Conservation (phyloP, 2,888 invertebrate genomes). For the Girardia tigrina region DNA sequence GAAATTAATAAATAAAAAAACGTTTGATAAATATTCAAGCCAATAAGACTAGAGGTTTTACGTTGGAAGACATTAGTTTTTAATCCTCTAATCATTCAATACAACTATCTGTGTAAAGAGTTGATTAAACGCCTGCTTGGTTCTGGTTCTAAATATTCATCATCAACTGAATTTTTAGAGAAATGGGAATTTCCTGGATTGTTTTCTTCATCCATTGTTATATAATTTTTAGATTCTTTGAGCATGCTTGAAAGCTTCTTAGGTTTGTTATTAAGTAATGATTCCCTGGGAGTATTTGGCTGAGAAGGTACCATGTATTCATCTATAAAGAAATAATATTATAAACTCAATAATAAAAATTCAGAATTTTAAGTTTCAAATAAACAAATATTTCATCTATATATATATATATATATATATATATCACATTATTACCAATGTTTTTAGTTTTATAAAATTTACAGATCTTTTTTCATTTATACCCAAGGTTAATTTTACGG, state of each 20-base stretch:
- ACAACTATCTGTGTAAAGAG: not conserved
- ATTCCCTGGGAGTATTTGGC: not conserved
- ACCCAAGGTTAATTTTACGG: too few species aligned
- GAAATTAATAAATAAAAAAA: not conserved
- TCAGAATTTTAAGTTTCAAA: too few species aligned
- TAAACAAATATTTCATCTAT: too few species aligned
- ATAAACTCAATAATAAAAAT: not conserved
- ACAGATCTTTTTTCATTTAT: too few species aligned
- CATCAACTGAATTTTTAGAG: not conserved
- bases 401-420: too few species aligned
- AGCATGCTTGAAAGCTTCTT: not conserved
- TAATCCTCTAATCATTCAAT: not conserved
- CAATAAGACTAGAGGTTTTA: slow-evolving; percentile 1
- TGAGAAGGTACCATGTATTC: not conserved
- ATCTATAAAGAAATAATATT: not conserved
- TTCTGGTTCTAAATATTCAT: slow-evolving; percentile 19
- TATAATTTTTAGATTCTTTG: not conserved
- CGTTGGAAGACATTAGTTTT: not conserved
- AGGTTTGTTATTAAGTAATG: not conserved
- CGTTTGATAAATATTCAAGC: not conserved
- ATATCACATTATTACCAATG: too few species aligned
- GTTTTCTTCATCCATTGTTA: not conserved
- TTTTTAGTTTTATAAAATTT: too few species aligned
- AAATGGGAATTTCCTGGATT: not conserved
- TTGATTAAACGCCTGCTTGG: not conserved